Base-by-base conservation (phyloP, 2,797 vertebrate species). In the Gobionotothen gibberifrons region DNA sequence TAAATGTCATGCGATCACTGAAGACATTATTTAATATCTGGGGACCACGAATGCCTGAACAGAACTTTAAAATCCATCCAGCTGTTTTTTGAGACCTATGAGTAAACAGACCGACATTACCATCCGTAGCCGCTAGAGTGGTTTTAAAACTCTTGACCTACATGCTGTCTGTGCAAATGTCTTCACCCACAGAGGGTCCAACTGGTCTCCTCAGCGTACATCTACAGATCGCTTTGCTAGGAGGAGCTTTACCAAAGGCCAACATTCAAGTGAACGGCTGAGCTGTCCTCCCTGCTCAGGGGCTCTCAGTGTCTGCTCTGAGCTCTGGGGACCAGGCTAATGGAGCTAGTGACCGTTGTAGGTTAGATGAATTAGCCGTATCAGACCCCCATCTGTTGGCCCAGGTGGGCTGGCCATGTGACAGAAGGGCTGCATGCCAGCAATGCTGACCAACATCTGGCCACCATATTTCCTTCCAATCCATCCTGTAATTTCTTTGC, bases 381-480 rank as follows among this genome's bases (percentile, higher is more conserved):
- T 93, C 85, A 87, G 80, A 86, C 82, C 67, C 73, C 90, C 93
- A 93, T 94, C 92, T 93, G 93, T 82, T 89, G 65, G 79, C 53
- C 66, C 93, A 94, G 92, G 88, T 94, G 92, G 87, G 81, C 66
- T 65, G 81, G 83, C 61, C 65, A 48, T 79, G 70, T 79, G 84
- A 87, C 86, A 87, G 79, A 49, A 63, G 69, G 69, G 72, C 76
- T 69, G 64, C 26, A 74, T 51, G 76, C 85, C 75, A 82, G 78
- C 32, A 71, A 65, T n/a, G 46, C 72, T 66, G 73, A 63, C 77
- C 80, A 79, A 81, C 85, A 90, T 87, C 88, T 89, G 79, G 70
- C 72, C 60, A 21, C 59, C 52, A 77, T 73, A 66, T 72, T 54
- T 69, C 78, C 67, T 77, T 70, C 78, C 75, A 58, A 78, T 74